Percentiles rank a stretch among this genome's conserved stretches.
Conservation (phyloP, 2,113 vertebrate genomes). For the Ramphastos sulfuratus region DNA sequence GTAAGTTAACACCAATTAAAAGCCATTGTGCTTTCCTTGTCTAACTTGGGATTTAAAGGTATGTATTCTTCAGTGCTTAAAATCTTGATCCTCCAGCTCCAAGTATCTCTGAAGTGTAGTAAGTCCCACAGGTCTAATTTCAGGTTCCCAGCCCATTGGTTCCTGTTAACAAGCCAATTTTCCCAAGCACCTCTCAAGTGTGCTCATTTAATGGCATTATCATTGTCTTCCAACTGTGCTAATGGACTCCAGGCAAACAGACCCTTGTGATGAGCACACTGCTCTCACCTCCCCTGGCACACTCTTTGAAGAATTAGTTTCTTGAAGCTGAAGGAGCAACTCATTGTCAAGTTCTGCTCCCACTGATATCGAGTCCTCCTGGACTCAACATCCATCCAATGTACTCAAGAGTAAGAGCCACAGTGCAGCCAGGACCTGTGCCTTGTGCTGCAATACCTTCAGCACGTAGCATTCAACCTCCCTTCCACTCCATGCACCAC, state of each 20-base stretch:
- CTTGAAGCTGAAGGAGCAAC: not conserved
- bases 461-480: not conserved
- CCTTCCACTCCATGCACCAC: not conserved
- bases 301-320: not conserved
- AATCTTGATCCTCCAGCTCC: not conserved
- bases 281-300: not conserved
- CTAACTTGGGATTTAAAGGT: not conserved
- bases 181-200: conserved; percentile 2
- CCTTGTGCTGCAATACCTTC: not conserved
- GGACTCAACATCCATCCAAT: not conserved
- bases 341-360: not conserved
- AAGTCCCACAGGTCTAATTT: conserved; percentile 15
- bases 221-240: conserved; percentile 27
- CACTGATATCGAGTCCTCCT: not conserved
- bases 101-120: not conserved
- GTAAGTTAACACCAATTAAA: not conserved
- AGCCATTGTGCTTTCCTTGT: not conserved
- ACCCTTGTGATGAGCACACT: not conserved
- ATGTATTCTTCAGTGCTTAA: not conserved
- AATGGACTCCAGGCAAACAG: conserved; percentile 23
- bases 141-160: conserved; percentile 39
- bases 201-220: conserved; percentile 32
- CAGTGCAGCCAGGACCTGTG: not conserved
- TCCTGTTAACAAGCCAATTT: conserved; percentile 41
- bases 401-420: not conserved